A percentile compares a stretch with the other conserved stretches of the same genome.
Evolutionary conservation across 2,113 vertebrate species (phyloP).

Genomic region (Rhadina sibilatrix): DNA sequence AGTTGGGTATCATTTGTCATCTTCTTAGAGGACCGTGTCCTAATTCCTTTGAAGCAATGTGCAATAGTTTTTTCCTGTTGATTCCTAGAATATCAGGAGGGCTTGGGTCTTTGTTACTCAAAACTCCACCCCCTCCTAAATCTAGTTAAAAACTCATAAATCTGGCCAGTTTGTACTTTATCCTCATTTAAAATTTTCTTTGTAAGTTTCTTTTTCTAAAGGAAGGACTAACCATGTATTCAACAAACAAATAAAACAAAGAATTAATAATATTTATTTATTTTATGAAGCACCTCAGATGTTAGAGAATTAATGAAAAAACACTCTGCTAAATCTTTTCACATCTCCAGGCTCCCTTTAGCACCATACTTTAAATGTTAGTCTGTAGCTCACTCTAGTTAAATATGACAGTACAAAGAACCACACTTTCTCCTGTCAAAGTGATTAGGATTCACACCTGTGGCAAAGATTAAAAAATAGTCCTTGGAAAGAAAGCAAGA

Average conservation of each 20-base stretch:
- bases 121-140: not conserved
- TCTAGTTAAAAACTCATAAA: not conserved
- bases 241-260: not conserved
- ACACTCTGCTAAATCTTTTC: not conserved
- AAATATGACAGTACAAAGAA: not conserved
- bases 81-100: not conserved
- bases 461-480: not conserved
- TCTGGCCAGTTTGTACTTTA: not conserved
- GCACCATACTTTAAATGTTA: not conserved
- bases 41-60: not conserved
- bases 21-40: not conserved
- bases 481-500: not conserved
- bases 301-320: not conserved
- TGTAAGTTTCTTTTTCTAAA: not conserved
- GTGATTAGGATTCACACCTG: not conserved
- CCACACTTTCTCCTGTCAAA: not conserved
- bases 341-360: not conserved
- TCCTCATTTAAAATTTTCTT: not conserved
- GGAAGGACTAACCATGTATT: not conserved
- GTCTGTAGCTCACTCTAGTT: not conserved
- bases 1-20: accelerated
- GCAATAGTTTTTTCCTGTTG: not conserved
- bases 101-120: not conserved
- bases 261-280: not conserved
- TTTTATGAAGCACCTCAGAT: not conserved